A percentile compares a stretch with the other conserved stretches of the same genome.
Evolutionary conservation across 2,888 invertebrate species (phyloP).

Genomic region (Gandaritis pyraliata): DNA sequence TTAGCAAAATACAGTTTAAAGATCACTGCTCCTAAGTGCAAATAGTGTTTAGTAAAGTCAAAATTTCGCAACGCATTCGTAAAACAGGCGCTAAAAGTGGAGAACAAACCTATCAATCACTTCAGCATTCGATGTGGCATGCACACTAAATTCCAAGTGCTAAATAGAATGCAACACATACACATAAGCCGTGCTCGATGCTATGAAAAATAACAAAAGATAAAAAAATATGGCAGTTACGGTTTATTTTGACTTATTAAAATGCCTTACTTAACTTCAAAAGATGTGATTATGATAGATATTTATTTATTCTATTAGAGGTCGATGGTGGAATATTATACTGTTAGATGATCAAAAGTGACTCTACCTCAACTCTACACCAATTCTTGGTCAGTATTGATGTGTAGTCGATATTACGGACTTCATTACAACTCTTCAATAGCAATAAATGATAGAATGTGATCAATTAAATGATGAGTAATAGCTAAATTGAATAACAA

Average conservation of each 20-base stretch:
- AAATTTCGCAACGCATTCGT: conserved; percentile 12
- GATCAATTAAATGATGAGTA: conserved; percentile 12
- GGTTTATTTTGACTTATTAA: neutral
- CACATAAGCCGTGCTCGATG: conserved; percentile 2
- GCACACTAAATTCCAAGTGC: conserved; percentile 5
- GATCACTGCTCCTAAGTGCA: conserved; percentile 10
- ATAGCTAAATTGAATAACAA: conserved; percentile 9
- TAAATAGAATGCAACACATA: neutral
- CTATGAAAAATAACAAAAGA: neutral
- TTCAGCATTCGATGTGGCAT: conserved; percentile 4
- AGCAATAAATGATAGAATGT: too few species aligned
- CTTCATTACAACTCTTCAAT: too few species aligned
- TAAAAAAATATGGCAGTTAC: too few species aligned
- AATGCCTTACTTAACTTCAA: too few species aligned
- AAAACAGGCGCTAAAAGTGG: conserved; percentile 9
- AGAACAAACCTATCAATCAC: conserved; percentile 19
- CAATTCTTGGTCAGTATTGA: too few species aligned
- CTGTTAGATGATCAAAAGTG: too few species aligned
- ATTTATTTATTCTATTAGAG: too few species aligned
- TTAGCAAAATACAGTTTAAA: conserved; percentile 7
- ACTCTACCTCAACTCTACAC: too few species aligned
- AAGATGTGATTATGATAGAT: too few species aligned
- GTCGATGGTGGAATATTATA: too few species aligned
- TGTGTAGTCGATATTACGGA: too few species aligned
- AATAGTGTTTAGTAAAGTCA: conserved; percentile 11